Conservation (phyloP, 1,140 invertebrate species). For the Panonychus citri region DNA sequence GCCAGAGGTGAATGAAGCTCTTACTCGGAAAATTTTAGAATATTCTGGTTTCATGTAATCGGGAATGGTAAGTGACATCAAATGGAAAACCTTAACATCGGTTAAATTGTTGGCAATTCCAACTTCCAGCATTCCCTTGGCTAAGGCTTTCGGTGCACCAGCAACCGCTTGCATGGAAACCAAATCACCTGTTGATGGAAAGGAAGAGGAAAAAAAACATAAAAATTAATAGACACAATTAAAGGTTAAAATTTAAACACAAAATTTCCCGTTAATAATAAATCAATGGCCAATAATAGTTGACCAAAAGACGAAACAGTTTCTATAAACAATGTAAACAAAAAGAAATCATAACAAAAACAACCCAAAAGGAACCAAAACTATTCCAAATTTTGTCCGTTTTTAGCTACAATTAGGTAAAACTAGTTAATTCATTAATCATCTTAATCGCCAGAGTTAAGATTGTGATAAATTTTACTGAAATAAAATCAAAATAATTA, state of each 20-base stretch:
- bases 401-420: no score
- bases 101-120: conserved; percentile 42
- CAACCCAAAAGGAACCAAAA: not conserved
- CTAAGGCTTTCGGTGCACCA: conserved; percentile 52
- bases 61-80: conserved; percentile 29
- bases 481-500: not conserved
- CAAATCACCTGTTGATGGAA: conserved; percentile 56
- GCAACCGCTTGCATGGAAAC: conserved; percentile 77
- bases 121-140: conserved; percentile 54
- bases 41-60: conserved; percentile 30
- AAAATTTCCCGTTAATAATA: no score
- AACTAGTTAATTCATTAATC: no score
- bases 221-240: no score
- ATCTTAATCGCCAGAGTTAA: no score
- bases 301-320: no score
- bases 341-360: not conserved
- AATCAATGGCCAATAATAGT: no score
- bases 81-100: conserved; percentile 60
- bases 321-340: not conserved
- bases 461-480: no score
- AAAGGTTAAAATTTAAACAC: no score
- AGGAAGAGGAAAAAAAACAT: no score
- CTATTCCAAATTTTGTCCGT: no score
- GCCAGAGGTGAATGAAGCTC: conserved; percentile 70
- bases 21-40: conserved; percentile 48